Evolutionary conservation across 2,113 vertebrate genomes (phyloP), one percentile per base, ranked within the genome.

Genomic region (Columba livia): DNA sequence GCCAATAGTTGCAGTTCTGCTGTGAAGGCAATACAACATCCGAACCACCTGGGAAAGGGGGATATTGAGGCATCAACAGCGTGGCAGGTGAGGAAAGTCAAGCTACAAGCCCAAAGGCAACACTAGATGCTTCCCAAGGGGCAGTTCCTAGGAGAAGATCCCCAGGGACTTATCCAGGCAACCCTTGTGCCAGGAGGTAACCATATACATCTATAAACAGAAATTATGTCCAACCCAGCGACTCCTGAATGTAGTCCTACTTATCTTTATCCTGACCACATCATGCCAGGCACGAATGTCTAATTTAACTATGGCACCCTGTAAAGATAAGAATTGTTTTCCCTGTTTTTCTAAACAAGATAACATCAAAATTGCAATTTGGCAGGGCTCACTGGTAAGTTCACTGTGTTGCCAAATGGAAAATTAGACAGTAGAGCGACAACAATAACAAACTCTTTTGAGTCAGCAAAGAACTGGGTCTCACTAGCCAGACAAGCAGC

Each of bases 321-420:
- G 24, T 64, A 67, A 40, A 96, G 90, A 94, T 96, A 97, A 92
- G 74, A 88, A 81, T 74, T 95, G 73, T 90, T 91, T 97, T 88
- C 90, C 38, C 9, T 56, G 75, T 25, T 87, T 96, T 95, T 84
- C 91, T 94, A 97, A 97, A 91, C 44, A 93, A 95, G 97, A 97
- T 97, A 94, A 64, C 29, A 96, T 97, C 96, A 89, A 89, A 92
- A 93, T 79, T 93, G 94, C 83, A 88, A 12, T 42, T 91, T 94
- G 94, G 91, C 95, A 91, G 29, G 20, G 26, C 78, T 91, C 79
- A 88, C 79, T 77, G 81, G 28, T 93, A 94, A 90, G 79, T 93
- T 92, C 69, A 67, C 85, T 79, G 29, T 38, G 25, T 94, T 96
- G 90, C 92, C 79, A 96, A 74, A 93, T 85, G 74, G 95, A 96